phyloP scores from a whole-genome alignment of 2,113 vertebrate species.

The Pedionomus torquatus region DNA sequence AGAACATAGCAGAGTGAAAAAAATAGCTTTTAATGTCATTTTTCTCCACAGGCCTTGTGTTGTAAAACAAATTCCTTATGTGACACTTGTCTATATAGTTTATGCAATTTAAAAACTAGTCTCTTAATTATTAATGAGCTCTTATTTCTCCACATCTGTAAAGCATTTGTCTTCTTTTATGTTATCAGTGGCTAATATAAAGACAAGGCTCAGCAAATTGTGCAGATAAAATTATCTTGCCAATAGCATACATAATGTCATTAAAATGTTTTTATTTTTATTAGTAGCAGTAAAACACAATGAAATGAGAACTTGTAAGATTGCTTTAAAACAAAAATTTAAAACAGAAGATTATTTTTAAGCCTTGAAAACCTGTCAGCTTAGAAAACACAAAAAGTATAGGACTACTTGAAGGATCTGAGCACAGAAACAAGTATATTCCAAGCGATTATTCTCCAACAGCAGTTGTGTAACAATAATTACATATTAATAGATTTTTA shows the following conservation, averaged over 20 bases:
- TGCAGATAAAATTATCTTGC: not conserved
- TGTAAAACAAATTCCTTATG: slow-evolving; percentile 4
- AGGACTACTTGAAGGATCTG: not conserved
- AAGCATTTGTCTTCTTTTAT: not conserved
- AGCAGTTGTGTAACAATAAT: not conserved
- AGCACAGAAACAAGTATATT: not conserved
- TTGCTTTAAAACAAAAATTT: not conserved
- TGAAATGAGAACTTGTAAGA: not conserved
- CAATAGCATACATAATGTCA: not conserved
- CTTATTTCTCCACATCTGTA: not conserved
- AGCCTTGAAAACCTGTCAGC: not conserved
- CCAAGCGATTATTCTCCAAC: not conserved
- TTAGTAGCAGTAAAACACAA: not conserved
- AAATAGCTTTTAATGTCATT: slow-evolving; percentile 25
- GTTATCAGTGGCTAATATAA: not conserved
- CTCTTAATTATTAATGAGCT: slow-evolving; percentile 25
- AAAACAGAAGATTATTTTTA: not conserved
- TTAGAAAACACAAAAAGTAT: not conserved
- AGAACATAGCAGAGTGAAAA: slow-evolving; percentile 5
- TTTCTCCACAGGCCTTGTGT: not conserved
- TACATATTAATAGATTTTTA: not conserved
- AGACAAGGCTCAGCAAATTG: not conserved
- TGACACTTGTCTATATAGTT: not conserved
- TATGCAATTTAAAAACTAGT: slow-evolving; percentile 1
- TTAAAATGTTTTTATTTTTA: not conserved